Evolutionary conservation across 2,888 invertebrate genomes (phyloP).

Genomic region (Phoenoteleia sp.): DNA sequence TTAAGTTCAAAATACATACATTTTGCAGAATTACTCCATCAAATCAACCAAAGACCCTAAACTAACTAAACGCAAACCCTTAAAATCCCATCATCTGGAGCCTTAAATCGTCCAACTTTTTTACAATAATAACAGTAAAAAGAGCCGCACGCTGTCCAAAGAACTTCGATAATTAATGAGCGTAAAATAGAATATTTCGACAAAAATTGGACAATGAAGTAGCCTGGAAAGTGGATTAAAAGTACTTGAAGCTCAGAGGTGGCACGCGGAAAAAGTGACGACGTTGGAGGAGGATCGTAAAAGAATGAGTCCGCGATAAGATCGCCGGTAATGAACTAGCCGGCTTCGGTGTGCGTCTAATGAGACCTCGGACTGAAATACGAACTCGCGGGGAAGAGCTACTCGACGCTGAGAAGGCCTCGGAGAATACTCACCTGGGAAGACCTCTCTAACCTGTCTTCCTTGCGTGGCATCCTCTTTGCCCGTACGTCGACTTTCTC

Average conservation of each 20-base stretch:
- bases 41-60: no score
- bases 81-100: background rate
- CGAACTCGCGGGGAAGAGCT: constrained; percentile 57
- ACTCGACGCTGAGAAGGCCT: constrained; percentile 60
- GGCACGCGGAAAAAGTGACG: constrained; percentile 73
- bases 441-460: constrained; percentile 71
- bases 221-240: constrained; percentile 40
- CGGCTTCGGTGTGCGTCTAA: constrained; percentile 79
- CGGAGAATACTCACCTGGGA: constrained; percentile 55
- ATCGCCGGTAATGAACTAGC: constrained; percentile 84
- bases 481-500: constrained; percentile 27
- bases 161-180: constrained; percentile 38
- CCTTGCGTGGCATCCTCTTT: constrained; percentile 19
- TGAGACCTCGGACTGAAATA: constrained; percentile 79
- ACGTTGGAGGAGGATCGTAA: constrained; percentile 72
- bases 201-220: constrained; percentile 55
- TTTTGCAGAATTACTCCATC: no score
- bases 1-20: no score
- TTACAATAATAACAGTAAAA: background rate
- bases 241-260: constrained; percentile 46
- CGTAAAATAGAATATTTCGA: constrained; percentile 31
- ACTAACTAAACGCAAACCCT: no score
- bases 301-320: constrained; percentile 82
- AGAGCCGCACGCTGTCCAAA: background rate
- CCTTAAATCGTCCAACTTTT: background rate